Evolutionary conservation across 2,888 invertebrate species (phyloP).

Genomic region (Apotomis capreana): DNA sequence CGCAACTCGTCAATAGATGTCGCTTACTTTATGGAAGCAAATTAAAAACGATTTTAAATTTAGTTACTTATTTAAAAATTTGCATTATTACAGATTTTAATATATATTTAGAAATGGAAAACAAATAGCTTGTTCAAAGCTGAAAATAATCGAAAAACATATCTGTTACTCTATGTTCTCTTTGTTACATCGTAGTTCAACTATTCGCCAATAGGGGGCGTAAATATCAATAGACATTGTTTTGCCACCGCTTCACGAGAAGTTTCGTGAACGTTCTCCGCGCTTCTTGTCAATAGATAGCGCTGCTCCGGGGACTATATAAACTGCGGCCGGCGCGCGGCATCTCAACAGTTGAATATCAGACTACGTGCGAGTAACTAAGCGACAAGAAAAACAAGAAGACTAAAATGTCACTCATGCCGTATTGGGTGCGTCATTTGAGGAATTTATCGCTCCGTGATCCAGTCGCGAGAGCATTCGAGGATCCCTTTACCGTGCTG

Average conservation of each 20-base stretch:
- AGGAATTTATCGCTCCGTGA: conserved; percentile 68
- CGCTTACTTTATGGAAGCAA: background rate
- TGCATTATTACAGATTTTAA: no score
- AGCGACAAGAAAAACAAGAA: conserved; percentile 43
- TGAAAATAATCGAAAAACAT: background rate
- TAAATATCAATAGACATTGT: conserved; percentile 26
- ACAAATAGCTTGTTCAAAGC: no score
- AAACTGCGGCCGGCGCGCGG: conserved; percentile 50
- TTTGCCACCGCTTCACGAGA: conserved; percentile 49
- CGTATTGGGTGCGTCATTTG: conserved; percentile 76
- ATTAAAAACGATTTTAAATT: no score
- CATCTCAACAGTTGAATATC: conserved; percentile 53
- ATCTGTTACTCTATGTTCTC: background rate
- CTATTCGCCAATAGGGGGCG: conserved; percentile 57
- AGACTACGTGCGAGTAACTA: conserved; percentile 36
- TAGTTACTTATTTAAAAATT: no score
- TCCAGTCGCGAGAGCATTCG: conserved; percentile 63
- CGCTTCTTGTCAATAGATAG: conserved; percentile 62
- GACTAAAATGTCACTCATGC: conserved; percentile 71
- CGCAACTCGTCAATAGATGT: conserved; percentile 13
- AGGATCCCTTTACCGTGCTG: conserved; percentile 69
- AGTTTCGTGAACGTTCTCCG: conserved; percentile 60
- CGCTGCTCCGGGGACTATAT: conserved; percentile 61
- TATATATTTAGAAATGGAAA: no score
- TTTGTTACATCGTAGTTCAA: conserved; percentile 26